Evolutionary conservation across 2,888 invertebrate genomes (phyloP), one percentile per base, ranked within the genome.

Genomic region (Torymus auratus): DNA sequence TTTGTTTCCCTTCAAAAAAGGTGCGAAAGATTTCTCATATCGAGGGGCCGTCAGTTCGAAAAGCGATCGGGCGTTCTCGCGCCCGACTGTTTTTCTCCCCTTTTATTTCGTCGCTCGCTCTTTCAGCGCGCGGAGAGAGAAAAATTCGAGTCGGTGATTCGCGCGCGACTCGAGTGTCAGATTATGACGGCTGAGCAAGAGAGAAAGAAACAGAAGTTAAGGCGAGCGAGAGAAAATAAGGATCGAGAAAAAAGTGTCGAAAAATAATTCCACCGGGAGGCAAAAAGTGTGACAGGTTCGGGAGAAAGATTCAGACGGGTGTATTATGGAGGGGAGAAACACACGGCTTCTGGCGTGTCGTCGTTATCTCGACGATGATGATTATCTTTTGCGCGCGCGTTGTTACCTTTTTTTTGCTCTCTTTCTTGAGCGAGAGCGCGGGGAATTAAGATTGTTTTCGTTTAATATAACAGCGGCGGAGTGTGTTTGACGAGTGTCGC

Each of bases 131-230:
- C 0, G 20, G 41, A 41, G 41, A 41, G 7, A 41, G 56, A 65
- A 41, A 67, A 67, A 74, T 67, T 67, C 74, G 15, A 68, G 52
- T 15, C 55, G 72, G 64, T 41, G 64, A 73, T 13, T 67, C 75
- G n/a, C 60, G 12, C 23, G 75, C 2, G 15, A 53, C 75, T 68
- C 55, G 53, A 69, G 61, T 76, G 68, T 76, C 75, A 15, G 20
- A 61, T 69, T 76, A 55, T 69, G 17, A 76, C 41, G 55, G 53
- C 41, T 41, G 41, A 41, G 41, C 5, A 4, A 28, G 28, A 28
- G 53, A 61, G 60, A 70, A 23, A 28, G 15, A 28, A 13, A 68
- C 41, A 41, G 62, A 41, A 50, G 50, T 58, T 28, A 58, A 41
- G 50, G 50, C 41, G 7, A 68, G 68, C 12, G 61, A 75, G 53